These are phyloP conservation scores for Tillus elongatus DNA, from an alignment of 2,888 invertebrate genomes.

Conservation along the genomic window DNA sequence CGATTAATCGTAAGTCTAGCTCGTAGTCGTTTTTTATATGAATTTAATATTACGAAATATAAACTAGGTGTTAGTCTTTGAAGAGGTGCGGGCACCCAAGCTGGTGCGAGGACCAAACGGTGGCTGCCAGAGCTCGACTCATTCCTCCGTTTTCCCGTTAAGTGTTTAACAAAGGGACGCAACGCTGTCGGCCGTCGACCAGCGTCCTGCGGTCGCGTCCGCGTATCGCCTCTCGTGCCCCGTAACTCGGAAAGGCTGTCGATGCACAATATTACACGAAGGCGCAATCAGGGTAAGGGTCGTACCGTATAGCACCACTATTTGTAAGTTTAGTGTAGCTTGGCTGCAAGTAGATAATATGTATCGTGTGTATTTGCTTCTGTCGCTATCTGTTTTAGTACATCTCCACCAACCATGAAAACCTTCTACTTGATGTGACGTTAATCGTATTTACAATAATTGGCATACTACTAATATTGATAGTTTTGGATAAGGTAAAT, in stretches of 20 bases:
- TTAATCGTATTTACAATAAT: no score
- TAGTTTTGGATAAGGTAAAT: no score
- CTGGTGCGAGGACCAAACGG: conserved; percentile 43
- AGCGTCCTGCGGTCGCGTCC: conserved; percentile 20
- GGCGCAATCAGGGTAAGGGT: conserved; percentile 43
- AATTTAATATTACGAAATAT: conserved; percentile 33
- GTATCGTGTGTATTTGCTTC: conserved; percentile 36
- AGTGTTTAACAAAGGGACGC: background rate
- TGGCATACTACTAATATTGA: no score
- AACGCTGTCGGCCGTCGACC: conserved; percentile 22
- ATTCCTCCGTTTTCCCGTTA: background rate
- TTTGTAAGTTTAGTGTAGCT: conserved; percentile 35
- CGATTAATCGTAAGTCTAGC: conserved; percentile 38
- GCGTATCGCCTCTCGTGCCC: conserved; percentile 21
- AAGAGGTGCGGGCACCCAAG: conserved; percentile 38
- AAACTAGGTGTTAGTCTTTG: conserved; percentile 32
- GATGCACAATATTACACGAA: conserved; percentile 39
- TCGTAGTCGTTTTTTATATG: conserved; percentile 39
- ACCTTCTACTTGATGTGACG: no score
- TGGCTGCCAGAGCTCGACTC: conserved; percentile 34
- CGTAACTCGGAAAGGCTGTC: conserved; percentile 36
- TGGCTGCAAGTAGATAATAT: conserved; percentile 36
- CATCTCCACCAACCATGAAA: conserved; percentile 35
- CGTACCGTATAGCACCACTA: conserved; percentile 40
- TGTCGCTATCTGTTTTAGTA: conserved; percentile 34